A percentile compares a stretch with the other conserved stretches of the same genome.
These are phyloP conservation scores for Sylvilagus floridanus DNA, from an alignment of 2,797 vertebrate genomes.

Conservation along the genomic window DNA sequence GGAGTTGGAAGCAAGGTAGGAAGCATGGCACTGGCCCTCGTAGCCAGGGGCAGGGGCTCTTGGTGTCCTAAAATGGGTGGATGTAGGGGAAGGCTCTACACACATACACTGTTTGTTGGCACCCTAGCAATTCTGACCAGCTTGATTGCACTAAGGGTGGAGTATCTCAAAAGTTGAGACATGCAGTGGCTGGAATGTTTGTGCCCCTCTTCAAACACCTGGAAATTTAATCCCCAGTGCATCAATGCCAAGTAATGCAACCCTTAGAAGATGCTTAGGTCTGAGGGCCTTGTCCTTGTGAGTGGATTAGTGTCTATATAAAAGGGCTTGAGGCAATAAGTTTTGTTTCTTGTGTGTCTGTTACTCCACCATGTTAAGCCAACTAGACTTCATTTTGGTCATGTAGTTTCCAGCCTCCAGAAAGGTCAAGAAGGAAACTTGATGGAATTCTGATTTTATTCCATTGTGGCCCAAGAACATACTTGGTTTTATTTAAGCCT, in stretches of 20 bases:
- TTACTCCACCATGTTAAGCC: neutral
- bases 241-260: neutral
- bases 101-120: no score
- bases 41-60: no score
- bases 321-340: neutral
- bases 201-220: neutral
- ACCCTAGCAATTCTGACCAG: no score
- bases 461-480: neutral
- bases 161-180: no score
- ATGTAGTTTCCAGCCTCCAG: neutral
- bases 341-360: neutral
- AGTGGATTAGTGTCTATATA: neutral
- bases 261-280: neutral
- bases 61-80: no score
- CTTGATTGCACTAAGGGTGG: no score
- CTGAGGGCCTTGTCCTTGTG: neutral
- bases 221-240: neutral
- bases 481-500: neutral
- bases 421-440: neutral
- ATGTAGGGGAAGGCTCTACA: no score
- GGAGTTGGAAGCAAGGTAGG: no score
- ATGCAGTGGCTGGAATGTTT: neutral
- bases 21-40: no score
- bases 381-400: neutral
- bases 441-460: neutral